Conservation (phyloP, 1,140 invertebrate genomes). For the Anoplophora glabripennis region DNA sequence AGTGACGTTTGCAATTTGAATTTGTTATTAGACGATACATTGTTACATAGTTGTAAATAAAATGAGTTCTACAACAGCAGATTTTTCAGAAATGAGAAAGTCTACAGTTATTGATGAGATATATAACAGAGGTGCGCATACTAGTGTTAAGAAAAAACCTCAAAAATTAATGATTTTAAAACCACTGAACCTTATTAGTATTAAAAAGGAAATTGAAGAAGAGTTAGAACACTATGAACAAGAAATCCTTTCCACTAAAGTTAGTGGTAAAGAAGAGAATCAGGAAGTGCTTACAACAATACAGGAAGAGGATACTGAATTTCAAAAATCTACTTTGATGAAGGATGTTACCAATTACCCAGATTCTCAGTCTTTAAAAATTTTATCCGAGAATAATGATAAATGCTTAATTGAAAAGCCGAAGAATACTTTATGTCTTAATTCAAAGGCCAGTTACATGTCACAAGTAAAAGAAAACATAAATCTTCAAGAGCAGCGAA, state of each 20-base stretch:
- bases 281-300: neutral
- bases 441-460: neutral
- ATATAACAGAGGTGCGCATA: neutral
- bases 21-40: too few relatives aligned
- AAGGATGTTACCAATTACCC: neutral
- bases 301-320: neutral
- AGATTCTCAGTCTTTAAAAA: neutral
- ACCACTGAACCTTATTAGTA: conserved; percentile 17
- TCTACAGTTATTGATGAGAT: neutral
- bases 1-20: too few relatives aligned
- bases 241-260: neutral
- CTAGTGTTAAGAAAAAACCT: neutral
- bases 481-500: neutral
- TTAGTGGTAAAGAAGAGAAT: neutral
- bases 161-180: conserved; percentile 11
- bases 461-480: conserved; percentile 1
- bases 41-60: too few relatives aligned
- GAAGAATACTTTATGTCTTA: neutral
- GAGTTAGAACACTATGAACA: conserved; percentile 1
- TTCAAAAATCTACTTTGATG: neutral
- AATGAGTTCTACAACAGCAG: neutral
- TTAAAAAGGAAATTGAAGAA: conserved; percentile 16
- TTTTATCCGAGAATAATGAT: neutral
- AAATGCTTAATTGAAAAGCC: neutral
- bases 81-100: conserved; percentile 7